Conservation (phyloP, 2,888 invertebrate species). For the Drosophila nigricruria region DNA sequence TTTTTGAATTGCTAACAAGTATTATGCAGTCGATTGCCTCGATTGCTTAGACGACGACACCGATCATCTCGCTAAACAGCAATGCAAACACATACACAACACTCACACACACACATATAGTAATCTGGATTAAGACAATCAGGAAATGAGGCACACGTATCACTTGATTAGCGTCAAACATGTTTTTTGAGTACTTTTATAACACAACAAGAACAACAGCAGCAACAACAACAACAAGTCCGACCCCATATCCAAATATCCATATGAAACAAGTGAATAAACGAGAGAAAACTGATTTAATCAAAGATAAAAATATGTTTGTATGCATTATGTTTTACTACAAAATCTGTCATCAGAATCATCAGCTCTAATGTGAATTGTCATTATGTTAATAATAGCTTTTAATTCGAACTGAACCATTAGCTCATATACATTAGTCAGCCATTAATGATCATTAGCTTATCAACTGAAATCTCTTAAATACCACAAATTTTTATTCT, state of each 20-base stretch:
- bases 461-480: neutral
- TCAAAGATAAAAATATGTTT: slow-evolving; percentile 24
- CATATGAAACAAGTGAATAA: slow-evolving; percentile 37
- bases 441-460: slow-evolving; percentile 1
- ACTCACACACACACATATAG: neutral
- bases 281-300: slow-evolving; percentile 36
- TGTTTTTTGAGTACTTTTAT: slow-evolving; percentile 26
- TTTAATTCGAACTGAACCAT: too few species aligned
- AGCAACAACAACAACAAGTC: neutral
- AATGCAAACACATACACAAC: slow-evolving; percentile 2
- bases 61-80: slow-evolving; percentile 13
- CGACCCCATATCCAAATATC: neutral
- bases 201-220: neutral
- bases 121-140: slow-evolving; percentile 64
- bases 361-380: neutral
- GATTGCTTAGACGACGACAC: slow-evolving; percentile 4
- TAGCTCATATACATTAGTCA: neutral
- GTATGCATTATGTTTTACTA: neutral
- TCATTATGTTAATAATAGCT: neutral
- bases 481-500: neutral
- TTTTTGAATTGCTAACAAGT: neutral
- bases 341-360: neutral
- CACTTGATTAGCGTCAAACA: slow-evolving; percentile 49
- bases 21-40: neutral
- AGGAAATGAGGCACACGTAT: slow-evolving; percentile 56